A percentile compares a stretch with the other conserved stretches of the same genome.
Conservation (phyloP, 2,113 vertebrate genomes). For the Sigmodon hispidus region DNA sequence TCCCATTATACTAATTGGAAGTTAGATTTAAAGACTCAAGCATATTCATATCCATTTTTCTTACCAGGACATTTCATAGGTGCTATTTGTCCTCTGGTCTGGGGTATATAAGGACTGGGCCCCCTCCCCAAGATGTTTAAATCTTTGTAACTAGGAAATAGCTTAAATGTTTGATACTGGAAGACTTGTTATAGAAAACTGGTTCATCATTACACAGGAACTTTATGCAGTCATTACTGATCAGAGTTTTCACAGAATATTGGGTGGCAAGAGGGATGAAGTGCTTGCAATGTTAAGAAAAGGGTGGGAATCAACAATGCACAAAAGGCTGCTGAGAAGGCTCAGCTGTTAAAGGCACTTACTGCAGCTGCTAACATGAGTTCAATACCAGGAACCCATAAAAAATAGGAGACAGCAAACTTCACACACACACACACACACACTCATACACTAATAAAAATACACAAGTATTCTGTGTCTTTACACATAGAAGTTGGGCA, state of each 20-base stretch:
- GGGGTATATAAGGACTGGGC: background rate
- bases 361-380: background rate
- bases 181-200: background rate
- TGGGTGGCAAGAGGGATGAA: background rate
- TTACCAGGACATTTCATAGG: background rate
- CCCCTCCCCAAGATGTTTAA: background rate
- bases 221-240: background rate
- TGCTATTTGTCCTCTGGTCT: background rate
- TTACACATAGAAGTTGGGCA: background rate
- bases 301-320: background rate
- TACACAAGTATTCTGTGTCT: background rate
- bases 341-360: background rate
- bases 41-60: background rate
- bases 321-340: background rate
- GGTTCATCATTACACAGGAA: background rate
- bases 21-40: background rate
- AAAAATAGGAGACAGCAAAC: background rate
- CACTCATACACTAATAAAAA: background rate
- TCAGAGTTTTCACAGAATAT: slow-evolving; percentile 44
- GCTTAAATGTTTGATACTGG: background rate
- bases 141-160: slow-evolving; percentile 17
- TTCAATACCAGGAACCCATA: no score
- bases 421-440: background rate
- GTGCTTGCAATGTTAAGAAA: background rate
- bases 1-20: background rate